Evolutionary conservation across 2,888 invertebrate species (phyloP).

Genomic region (Drosophila yooni): DNA sequence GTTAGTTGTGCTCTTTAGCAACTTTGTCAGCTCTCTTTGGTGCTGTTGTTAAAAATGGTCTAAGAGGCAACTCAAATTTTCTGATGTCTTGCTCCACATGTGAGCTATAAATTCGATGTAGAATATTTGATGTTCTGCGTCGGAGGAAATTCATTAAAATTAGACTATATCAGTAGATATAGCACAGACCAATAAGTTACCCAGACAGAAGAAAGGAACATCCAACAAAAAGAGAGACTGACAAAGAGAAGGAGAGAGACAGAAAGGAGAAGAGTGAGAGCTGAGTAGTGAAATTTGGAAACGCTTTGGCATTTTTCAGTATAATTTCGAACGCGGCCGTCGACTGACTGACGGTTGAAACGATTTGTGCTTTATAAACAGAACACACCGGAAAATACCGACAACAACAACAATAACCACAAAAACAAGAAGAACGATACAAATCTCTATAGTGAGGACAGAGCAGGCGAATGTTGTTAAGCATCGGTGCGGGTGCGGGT

Average conservation of each 20-base stretch:
- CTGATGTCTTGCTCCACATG: slow-evolving; percentile 34
- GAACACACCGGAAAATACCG: slow-evolving; percentile 57
- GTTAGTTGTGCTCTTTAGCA: slow-evolving; percentile 40
- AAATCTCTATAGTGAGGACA: slow-evolving; percentile 28
- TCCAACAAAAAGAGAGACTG: slow-evolving; percentile 33
- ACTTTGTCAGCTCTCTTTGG: slow-evolving; percentile 54
- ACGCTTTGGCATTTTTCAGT: slow-evolving; percentile 72
- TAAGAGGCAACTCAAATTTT: slow-evolving; percentile 40
- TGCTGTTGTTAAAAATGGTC: slow-evolving; percentile 44
- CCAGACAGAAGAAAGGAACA: slow-evolving; percentile 19
- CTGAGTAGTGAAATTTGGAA: slow-evolving; percentile 76
- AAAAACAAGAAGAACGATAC: slow-evolving; percentile 8
- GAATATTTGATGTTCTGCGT: slow-evolving; percentile 29
- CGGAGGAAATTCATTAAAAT: slow-evolving; percentile 70
- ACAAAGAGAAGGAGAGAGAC: slow-evolving; percentile 21
- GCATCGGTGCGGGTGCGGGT: slow-evolving; percentile 7
- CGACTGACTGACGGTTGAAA: slow-evolving; percentile 57
- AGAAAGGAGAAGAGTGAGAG: slow-evolving; percentile 31
- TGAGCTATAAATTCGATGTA: slow-evolving; percentile 45
- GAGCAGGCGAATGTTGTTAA: slow-evolving; percentile 35
- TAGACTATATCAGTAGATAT: slow-evolving; percentile 65
- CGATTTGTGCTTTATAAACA: slow-evolving; percentile 38
- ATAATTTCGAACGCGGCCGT: slow-evolving; percentile 70
- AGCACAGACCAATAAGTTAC: slow-evolving; percentile 44
- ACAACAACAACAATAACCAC: slow-evolving; percentile 10